phyloP scores from a whole-genome alignment of 2,888 invertebrate genomes.

The Adelphocoris suturalis region DNA sequence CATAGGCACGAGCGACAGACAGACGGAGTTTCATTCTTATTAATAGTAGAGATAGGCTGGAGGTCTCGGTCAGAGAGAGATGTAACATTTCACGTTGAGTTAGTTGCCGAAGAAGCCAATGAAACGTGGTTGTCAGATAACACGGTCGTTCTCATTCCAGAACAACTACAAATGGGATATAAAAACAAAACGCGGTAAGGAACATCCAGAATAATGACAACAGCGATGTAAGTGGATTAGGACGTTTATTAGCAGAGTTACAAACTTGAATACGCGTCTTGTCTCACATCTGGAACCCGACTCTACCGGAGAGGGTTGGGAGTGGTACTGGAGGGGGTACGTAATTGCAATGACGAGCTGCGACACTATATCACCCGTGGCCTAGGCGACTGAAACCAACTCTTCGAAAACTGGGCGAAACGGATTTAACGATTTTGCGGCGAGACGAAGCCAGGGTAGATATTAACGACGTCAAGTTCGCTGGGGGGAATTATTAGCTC shows the following conservation, averaged over 20 bases:
- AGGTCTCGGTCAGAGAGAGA: no score
- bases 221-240: no score
- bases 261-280: not conserved
- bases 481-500: slow-evolving; percentile 63
- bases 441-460: not conserved
- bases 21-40: no score
- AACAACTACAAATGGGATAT: no score
- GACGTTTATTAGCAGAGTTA: not conserved
- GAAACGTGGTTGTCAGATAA: no score
- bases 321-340: not conserved
- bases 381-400: slow-evolving; percentile 64
- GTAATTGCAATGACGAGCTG: slow-evolving; percentile 61
- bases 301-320: not conserved
- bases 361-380: slow-evolving; percentile 62
- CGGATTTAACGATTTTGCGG: slow-evolving; percentile 64
- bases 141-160: no score
- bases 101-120: no score
- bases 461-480: slow-evolving; percentile 65
- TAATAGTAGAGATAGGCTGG: no score
- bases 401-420: slow-evolving; percentile 65
- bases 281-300: slow-evolving; percentile 17
- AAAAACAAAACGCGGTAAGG: no score
- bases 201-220: no score
- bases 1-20: no score
- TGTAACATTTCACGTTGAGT: no score